phyloP scores from a whole-genome alignment of 1,140 invertebrate genomes.

The Argopecten irradians region DNA sequence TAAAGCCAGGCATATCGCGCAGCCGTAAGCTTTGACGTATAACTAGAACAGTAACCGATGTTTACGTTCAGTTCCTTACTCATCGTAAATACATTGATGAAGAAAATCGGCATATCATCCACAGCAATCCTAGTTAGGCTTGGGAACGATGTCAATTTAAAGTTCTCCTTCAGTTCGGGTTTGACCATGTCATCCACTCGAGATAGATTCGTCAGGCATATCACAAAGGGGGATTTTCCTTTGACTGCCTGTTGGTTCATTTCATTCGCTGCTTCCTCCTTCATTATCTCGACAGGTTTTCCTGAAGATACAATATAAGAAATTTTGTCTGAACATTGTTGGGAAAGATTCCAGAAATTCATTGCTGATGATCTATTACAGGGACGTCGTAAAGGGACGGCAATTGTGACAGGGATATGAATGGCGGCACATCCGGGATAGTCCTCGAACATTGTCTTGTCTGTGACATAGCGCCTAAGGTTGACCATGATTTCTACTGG shows the following conservation, averaged over 20 bases:
- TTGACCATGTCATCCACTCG: slow-evolving; percentile 35
- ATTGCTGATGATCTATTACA: not conserved
- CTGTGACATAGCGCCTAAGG: slow-evolving; percentile 31
- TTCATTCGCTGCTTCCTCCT: slow-evolving; percentile 30
- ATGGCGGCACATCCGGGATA: slow-evolving; percentile 44
- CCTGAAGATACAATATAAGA: slow-evolving; percentile 29
- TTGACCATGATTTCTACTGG: slow-evolving; percentile 46
- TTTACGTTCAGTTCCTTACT: slow-evolving; percentile 30
- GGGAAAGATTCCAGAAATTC: slow-evolving; percentile 36
- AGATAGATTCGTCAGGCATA: slow-evolving; percentile 41
- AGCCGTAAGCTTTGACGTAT: slow-evolving; percentile 39
- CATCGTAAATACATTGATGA: slow-evolving; percentile 31
- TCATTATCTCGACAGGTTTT: slow-evolving; percentile 34
- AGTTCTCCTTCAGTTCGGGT: slow-evolving; percentile 9
- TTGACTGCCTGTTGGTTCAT: not conserved
- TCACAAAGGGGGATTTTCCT: slow-evolving; percentile 41
- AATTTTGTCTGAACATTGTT: slow-evolving; percentile 36
- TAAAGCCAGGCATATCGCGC: not conserved
- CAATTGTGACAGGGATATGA: slow-evolving; percentile 35
- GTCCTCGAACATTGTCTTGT: slow-evolving; percentile 34
- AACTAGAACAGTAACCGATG: slow-evolving; percentile 36
- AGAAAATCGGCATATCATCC: slow-evolving; percentile 48
- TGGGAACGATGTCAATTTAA: slow-evolving; percentile 31
- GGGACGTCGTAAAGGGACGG: not conserved
- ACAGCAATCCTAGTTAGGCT: slow-evolving; percentile 32